Conservation (phyloP, 2,113 vertebrate genomes). For the Anthoscopus minutus region DNA sequence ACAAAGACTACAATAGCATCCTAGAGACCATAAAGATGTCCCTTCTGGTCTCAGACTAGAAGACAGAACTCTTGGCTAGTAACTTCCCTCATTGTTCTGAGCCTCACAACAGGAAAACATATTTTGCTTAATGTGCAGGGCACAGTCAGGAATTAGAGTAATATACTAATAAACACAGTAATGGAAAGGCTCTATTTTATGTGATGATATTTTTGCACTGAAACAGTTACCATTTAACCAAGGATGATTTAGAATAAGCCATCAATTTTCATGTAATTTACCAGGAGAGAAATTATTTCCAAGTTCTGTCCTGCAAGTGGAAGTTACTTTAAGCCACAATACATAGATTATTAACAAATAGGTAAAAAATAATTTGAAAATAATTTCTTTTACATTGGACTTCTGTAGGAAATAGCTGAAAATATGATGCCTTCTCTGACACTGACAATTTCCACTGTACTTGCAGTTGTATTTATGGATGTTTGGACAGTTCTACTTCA, state of each 20-base stretch:
- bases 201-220: not conserved
- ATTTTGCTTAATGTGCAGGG: not conserved
- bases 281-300: not conserved
- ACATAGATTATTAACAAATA: not conserved
- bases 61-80: not conserved
- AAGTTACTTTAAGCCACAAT: not conserved
- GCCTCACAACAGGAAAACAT: not conserved
- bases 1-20: not conserved
- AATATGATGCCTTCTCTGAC: not conserved
- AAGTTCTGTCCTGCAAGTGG: not conserved
- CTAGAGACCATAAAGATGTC: not conserved
- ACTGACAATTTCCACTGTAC: not conserved
- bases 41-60: not conserved
- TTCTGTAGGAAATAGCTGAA: not conserved
- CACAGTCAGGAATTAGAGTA: not conserved
- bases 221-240: not conserved
- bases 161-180: not conserved
- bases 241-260: not conserved
- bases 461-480: not conserved
- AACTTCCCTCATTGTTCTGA: not conserved
- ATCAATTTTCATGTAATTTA: not conserved
- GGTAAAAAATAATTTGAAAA: not conserved
- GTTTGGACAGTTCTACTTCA: not conserved
- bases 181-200: not conserved
- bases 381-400: not conserved